These are phyloP conservation scores for Crocodylus rhombifer DNA, from an alignment of 2,797 vertebrate genomes.

Conservation along the genomic window DNA sequence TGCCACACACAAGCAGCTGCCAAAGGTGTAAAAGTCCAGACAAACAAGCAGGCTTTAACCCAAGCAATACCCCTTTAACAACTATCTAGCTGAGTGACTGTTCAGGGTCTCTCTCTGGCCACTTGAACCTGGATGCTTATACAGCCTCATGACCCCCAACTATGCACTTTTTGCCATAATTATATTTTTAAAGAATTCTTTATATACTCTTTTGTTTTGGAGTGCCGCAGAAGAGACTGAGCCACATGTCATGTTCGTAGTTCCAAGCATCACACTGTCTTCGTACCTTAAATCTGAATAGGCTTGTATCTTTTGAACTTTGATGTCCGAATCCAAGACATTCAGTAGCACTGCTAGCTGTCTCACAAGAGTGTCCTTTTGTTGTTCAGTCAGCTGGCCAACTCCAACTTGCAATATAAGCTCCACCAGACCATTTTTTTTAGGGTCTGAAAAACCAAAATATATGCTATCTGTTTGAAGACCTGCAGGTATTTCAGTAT, in stretches of 20 bases:
- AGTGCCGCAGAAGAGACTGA: neutral
- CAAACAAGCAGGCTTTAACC: neutral
- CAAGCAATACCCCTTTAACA: neutral
- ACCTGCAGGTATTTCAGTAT: neutral
- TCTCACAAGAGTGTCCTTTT: slow-evolving; percentile 88
- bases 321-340: slow-evolving; percentile 87
- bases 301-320: slow-evolving; percentile 87
- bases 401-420: slow-evolving; percentile 89
- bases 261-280: neutral
- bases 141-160: neutral
- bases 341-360: slow-evolving; percentile 90
- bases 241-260: neutral
- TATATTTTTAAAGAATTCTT: neutral
- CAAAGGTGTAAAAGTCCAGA: neutral
- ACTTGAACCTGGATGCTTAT: neutral
- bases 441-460: slow-evolving; percentile 81
- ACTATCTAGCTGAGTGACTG: neutral
- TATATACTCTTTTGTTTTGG: neutral
- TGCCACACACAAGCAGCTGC: neutral
- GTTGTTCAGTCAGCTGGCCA: slow-evolving; percentile 88
- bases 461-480: neutral
- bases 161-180: neutral
- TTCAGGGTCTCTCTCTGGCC: too few relatives aligned
- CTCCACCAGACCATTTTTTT: slow-evolving; percentile 88
- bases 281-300: slow-evolving; percentile 90